Conservation (phyloP, 2,888 invertebrate genomes). For the Spilarctia lutea region DNA sequence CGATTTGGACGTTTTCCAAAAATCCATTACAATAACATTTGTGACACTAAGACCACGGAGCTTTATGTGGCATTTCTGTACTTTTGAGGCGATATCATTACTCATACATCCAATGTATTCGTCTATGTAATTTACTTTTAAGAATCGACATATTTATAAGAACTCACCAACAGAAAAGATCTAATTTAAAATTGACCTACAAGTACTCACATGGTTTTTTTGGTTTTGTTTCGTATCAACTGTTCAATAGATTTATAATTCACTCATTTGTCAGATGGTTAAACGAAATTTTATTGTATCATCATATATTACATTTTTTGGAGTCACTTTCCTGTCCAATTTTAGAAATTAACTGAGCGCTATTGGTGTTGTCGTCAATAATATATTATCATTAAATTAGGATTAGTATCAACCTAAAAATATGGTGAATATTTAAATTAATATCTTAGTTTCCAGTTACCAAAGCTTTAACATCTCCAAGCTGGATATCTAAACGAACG, state of each 20-base stretch:
- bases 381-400: neutral
- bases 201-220: neutral
- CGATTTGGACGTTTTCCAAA: constrained; percentile 11
- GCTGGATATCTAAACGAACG: neutral
- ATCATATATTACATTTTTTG: neutral
- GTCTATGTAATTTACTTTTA: neutral
- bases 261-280: neutral
- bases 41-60: neutral
- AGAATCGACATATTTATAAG: neutral
- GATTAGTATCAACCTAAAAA: neutral
- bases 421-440: neutral
- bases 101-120: neutral
- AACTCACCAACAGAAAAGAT: neutral
- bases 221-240: neutral
- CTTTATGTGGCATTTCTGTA: neutral
- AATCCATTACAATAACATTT: constrained; percentile 1
- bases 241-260: neutral
- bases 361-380: neutral
- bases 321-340: neutral
- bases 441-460: neutral
- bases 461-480: neutral
- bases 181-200: neutral
- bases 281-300: neutral
- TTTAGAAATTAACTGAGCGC: neutral
- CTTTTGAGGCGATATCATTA: neutral